Conservation (phyloP, 2,888 invertebrate species). For the Calliopum simillimum region DNA sequence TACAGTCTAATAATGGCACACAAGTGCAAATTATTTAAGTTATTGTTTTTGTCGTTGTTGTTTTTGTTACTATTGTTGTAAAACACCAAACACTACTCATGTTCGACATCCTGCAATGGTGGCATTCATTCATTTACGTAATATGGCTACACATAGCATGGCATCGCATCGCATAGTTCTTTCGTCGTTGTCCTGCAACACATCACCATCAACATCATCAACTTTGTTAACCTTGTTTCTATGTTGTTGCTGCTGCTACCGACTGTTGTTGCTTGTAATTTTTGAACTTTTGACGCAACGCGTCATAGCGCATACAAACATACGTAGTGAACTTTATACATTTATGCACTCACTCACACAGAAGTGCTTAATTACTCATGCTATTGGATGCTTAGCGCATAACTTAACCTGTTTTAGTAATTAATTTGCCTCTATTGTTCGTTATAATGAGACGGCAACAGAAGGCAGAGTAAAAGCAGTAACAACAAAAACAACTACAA, state of each 20-base stretch:
- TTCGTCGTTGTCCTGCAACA: background rate
- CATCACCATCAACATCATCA: background rate
- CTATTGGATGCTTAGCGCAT: conserved; percentile 58
- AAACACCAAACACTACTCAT: background rate
- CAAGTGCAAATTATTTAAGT: background rate
- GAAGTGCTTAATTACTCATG: conserved; percentile 53
- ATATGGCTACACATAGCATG: too few species aligned
- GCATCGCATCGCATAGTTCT: too few species aligned
- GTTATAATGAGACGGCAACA: conserved; percentile 60
- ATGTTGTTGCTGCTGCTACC: background rate
- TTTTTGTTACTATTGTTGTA: conserved; percentile 8
- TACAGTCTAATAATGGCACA: background rate
- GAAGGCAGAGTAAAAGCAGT: conserved; percentile 7
- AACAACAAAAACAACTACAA: conserved; percentile 23
- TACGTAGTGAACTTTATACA: background rate
- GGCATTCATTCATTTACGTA: background rate
- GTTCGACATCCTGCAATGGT: conserved; percentile 7
- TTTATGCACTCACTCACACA: conserved; percentile 31
- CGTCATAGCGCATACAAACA: conserved; percentile 3
- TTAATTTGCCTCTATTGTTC: conserved; percentile 66
- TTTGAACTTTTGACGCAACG: conserved; percentile 27
- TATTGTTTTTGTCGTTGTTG: conserved; percentile 9
- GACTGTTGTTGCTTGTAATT: conserved; percentile 16
- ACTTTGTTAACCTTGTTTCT: background rate
- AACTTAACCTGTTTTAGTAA: conserved; percentile 66